phyloP scores from a whole-genome alignment of 2,113 vertebrate species.

The Pitta sordida region DNA sequence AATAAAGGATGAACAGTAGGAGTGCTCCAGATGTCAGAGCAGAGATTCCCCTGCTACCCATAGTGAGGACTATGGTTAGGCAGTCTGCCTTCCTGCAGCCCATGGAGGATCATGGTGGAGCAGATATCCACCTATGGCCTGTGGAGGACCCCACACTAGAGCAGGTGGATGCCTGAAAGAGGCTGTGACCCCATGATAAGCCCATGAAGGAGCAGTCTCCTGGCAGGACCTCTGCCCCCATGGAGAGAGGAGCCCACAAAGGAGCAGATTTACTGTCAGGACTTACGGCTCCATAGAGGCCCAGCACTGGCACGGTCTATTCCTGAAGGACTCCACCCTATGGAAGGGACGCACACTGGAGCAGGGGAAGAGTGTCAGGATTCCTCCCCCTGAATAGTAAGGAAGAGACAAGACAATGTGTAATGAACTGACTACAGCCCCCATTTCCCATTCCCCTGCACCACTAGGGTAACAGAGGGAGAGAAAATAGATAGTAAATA shows the following conservation, averaged over 20 bases:
- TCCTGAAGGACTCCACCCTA: too few species aligned
- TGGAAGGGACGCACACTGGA: background rate
- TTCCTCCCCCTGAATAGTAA: background rate
- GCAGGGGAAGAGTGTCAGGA: background rate
- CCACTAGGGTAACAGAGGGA: background rate
- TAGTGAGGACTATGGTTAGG: background rate
- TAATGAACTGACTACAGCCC: background rate
- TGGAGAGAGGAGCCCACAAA: rapidly evolving
- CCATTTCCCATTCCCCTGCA: background rate
- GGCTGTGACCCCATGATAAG: background rate
- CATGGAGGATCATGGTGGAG: background rate
- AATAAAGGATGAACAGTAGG: background rate
- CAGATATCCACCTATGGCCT: background rate
- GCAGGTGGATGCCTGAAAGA: background rate
- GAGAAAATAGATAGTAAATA: background rate
- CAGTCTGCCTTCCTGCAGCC: background rate
- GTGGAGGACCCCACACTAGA: rapidly evolving
- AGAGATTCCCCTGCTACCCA: background rate
- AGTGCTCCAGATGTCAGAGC: too few species aligned
- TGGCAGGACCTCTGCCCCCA: background rate
- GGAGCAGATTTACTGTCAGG: background rate
- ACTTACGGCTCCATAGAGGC: background rate
- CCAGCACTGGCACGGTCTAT: background rate
- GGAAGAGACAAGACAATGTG: background rate
- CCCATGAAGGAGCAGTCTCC: background rate